These are phyloP conservation scores for Salmo trutta DNA, from an alignment of 2,797 vertebrate species.

Conservation along the genomic window DNA sequence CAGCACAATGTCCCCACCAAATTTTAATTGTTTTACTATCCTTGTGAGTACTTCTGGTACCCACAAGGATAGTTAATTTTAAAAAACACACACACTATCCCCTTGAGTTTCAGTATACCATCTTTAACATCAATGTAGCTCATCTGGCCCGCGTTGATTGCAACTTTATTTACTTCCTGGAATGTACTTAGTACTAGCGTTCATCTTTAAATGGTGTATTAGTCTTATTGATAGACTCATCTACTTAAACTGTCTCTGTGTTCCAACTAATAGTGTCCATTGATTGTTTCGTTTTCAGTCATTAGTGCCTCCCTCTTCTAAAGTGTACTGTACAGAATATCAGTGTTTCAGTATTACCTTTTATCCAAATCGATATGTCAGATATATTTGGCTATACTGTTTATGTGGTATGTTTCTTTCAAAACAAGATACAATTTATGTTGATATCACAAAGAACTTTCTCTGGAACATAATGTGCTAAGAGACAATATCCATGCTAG, in stretches of 20 bases:
- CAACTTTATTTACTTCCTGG: slow-evolving; percentile 78
- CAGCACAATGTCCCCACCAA: too few relatives aligned
- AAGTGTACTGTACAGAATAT: slow-evolving; percentile 22
- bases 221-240: slow-evolving; percentile 68
- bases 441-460: too few relatives aligned
- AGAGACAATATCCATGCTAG: too few relatives aligned
- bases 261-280: slow-evolving; percentile 76
- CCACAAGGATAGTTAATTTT: too few relatives aligned
- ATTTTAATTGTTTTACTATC: too few relatives aligned
- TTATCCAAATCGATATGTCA: neutral
- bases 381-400: neutral
- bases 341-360: slow-evolving; percentile 9
- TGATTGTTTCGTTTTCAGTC: slow-evolving; percentile 73
- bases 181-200: slow-evolving; percentile 68
- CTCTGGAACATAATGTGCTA: too few relatives aligned
- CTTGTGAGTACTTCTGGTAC: too few relatives aligned
- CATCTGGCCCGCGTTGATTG: slow-evolving; percentile 73
- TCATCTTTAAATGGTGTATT: slow-evolving; percentile 74
- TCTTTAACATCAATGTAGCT: slow-evolving; percentile 65
- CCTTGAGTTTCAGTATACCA: slow-evolving; percentile 52
- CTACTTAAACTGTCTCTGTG: slow-evolving; percentile 67
- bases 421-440: too few relatives aligned
- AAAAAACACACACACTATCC: slow-evolving; percentile 24
- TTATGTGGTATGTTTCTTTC: neutral
- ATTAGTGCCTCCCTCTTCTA: slow-evolving; percentile 61